Evolutionary conservation across 64 coral and sea anemone genomes (phyloP), one percentile per base, ranked within the genome.

Genomic region (Montipora efflorescens): DNA sequence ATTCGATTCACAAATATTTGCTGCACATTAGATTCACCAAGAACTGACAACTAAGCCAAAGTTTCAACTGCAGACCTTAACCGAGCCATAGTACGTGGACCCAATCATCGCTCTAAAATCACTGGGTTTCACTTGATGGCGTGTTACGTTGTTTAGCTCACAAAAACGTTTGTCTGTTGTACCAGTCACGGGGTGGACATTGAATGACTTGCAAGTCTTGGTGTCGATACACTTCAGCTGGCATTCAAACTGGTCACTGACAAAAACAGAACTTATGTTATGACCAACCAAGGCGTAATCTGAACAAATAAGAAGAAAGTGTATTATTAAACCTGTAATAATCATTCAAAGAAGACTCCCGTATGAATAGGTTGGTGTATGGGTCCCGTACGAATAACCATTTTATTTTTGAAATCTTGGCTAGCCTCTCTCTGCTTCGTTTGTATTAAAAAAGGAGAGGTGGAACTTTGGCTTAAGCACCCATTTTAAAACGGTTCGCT

Each of bases 111-210:
- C 7, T 21, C 25, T 80, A 9, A 80, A 80, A n/a, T 59, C 48
- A 59, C 2, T 48, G 12, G 78, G 49, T 59, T 80, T 80, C 52
- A 13, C 59, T 2, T 58, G 50, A 18, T 36, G 28, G 28, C 78
- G 49, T 12, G 78, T 57, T 36, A 58, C 59, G 78, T 80, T 80
- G 50, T 80, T 80, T 15, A 80, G 50, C 18, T 80, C 78, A 51
- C 78, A 80, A 59, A 58, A 13, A n/a, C 23, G 25, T 44, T 46
- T 76, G 23, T 16, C 48, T 20, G 28, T 36, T 36, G 0, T 58
- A 13, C 21, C 5, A 4, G 0, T n/a, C 6, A 0, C 51, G 2
- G 52, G 78, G 10, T 10, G 49, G 59, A 80, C 16, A 25, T 80
- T 80, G 9, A 9, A 80, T 13, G 78, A 80, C 52, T 23, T 57